These are phyloP conservation scores for Neuroscelio doddi DNA, from an alignment of 2,888 invertebrate genomes.

Conservation along the genomic window DNA sequence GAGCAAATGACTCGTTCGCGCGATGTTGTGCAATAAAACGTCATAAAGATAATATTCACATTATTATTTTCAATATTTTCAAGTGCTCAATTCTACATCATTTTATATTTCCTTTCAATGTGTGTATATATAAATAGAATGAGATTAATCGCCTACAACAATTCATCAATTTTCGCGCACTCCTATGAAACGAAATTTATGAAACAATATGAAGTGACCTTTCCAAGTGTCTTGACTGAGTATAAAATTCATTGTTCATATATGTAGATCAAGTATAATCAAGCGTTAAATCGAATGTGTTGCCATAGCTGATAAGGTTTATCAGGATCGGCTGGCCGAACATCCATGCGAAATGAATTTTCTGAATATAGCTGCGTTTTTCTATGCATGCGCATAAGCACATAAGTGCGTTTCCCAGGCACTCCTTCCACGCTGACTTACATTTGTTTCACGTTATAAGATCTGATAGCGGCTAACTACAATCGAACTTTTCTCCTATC, in stretches of 20 bases:
- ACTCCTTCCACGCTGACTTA: conserved; percentile 60
- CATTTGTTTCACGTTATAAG: conserved; percentile 49
- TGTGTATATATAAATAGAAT: background rate
- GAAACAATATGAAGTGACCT: conserved; percentile 1
- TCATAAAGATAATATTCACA: conserved; percentile 19
- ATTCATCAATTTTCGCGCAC: conserved; percentile 26
- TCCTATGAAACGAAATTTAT: conserved; percentile 15
- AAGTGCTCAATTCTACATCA: background rate
- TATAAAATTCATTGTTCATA: conserved; percentile 1
- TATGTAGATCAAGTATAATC: no score
- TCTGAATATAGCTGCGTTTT: conserved; percentile 17
- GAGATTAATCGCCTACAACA: conserved; percentile 10
- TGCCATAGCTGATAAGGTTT: conserved; percentile 13
- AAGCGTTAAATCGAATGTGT: conserved; percentile 23
- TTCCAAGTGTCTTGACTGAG: background rate
- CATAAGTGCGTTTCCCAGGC: conserved; percentile 62
- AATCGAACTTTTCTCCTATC: conserved; percentile 63
- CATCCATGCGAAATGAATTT: no score
- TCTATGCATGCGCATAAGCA: conserved; percentile 30
- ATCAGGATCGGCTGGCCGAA: conserved; percentile 23
- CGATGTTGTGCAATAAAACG: conserved; percentile 11
- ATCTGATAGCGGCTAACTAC: conserved; percentile 67
- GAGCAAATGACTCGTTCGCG: conserved; percentile 36
- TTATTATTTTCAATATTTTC: background rate
- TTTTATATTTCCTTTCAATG: background rate